Conservation (phyloP, 2,113 vertebrate genomes). For the Lepidothrix coronata region DNA sequence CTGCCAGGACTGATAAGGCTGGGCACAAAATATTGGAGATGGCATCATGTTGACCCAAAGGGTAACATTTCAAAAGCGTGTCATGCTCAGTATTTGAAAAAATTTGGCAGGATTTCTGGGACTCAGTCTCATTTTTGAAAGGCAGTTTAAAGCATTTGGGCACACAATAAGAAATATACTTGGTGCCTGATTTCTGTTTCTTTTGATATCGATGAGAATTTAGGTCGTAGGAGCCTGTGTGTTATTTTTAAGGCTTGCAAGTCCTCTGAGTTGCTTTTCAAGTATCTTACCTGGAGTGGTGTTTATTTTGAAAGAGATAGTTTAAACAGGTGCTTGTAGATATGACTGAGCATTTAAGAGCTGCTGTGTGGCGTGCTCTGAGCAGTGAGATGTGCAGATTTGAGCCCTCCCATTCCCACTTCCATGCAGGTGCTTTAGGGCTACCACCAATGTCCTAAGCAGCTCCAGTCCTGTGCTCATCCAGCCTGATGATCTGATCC, state of each 20-base stretch:
- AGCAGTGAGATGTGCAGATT: not conserved
- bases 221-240: not conserved
- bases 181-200: not conserved
- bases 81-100: not conserved
- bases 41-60: not conserved
- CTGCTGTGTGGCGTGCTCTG: not conserved
- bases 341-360: not conserved
- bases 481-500: not conserved
- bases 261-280: not conserved
- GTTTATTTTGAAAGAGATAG: not conserved
- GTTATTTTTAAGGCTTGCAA: not conserved
- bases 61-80: not conserved
- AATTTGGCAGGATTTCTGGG: not conserved
- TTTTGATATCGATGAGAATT: not conserved
- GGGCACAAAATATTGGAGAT: not conserved
- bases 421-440: not conserved
- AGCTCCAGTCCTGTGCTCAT: not conserved
- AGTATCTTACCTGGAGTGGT: not conserved
- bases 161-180: not conserved
- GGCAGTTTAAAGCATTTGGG: not conserved
- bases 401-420: not conserved
- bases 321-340: not conserved
- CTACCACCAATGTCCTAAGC: not conserved
- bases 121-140: not conserved
- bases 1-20: conserved; percentile 7